These are phyloP conservation scores for Chlorodrepanis virens DNA, from an alignment of 2,113 vertebrate species.

Conservation along the genomic window DNA sequence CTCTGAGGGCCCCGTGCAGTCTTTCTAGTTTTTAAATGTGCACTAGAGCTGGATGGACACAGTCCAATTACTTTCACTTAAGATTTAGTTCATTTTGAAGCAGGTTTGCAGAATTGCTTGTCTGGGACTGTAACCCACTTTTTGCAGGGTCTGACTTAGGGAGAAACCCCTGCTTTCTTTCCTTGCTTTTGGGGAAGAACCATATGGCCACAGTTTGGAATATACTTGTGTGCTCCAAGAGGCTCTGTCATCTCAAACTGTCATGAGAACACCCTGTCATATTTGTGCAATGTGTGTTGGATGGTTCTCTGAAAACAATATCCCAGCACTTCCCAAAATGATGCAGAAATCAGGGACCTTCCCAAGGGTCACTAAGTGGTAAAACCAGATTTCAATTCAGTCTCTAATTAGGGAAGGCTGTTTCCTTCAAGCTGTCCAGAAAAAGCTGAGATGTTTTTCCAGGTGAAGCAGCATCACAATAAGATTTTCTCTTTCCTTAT, in stretches of 20 bases:
- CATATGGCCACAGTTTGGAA: background rate
- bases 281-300: background rate
- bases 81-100: conserved; percentile 5
- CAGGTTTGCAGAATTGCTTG: background rate
- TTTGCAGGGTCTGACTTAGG: background rate
- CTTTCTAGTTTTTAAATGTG: background rate
- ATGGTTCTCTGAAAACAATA: background rate
- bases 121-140: background rate
- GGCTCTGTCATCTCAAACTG: background rate
- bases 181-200: background rate
- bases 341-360: background rate
- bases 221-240: background rate
- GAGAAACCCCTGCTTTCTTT: background rate
- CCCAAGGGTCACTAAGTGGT: background rate
- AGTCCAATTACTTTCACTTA: background rate
- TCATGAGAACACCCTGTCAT: background rate
- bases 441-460: background rate
- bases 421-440: background rate
- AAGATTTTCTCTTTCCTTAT: background rate
- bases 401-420: background rate
- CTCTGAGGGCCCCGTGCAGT: fast-evolving
- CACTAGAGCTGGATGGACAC: background rate
- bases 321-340: background rate
- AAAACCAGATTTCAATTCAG: background rate
- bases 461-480: background rate